Base-by-base conservation (phyloP, 2,888 invertebrate genomes). In the Rhagophthalmus giganteus region DNA sequence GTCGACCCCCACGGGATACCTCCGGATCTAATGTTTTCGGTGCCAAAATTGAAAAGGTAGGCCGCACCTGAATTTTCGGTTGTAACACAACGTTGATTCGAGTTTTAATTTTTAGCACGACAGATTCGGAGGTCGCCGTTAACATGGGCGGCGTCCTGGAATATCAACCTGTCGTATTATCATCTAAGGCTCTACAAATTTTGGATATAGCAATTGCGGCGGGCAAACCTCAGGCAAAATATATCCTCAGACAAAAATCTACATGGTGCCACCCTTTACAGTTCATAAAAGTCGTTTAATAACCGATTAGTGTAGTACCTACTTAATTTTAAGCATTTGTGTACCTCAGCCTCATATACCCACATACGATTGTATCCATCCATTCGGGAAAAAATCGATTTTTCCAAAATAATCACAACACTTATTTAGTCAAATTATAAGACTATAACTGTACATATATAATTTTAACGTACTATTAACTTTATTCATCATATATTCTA, bases 1-100 rank as follows among this genome's bases (percentile, higher is more conserved):
- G 76, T 91, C 54, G 87, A 89, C 69, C 87, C 90, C 5, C 82
- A 84, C 3, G 84, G 84, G 48, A 74, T 86, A 46, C 76, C 82
- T 33, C 82, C 84, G 0, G 81, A 83, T 35, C 80, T 83, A 42
- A 77, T 88, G 45, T 87, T 83, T 71, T 80, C 82, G 34, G 80
- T 84, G 35, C 87, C 88, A 10, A 79, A 77, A 68, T 72, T 79
- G 46, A 71, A 76, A 71, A 73, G 73, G 76, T 76, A 58, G 65
- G 67, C 61, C 48, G 15, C n/a, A n/a, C n/a, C n/a, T n/a, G n/a
- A n/a, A n/a, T n/a, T n/a, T n/a, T n/a, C n/a, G n/a, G n/a, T n/a
- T n/a, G n/a, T n/a, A n/a, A n/a, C n/a, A n/a, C n/a, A n/a, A n/a
- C n/a, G n/a, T n/a, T n/a, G n/a, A n/a, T n/a, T n/a, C n/a, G n/a